Conservation (phyloP, 2,888 invertebrate genomes). For the Pheosia gnoma region DNA sequence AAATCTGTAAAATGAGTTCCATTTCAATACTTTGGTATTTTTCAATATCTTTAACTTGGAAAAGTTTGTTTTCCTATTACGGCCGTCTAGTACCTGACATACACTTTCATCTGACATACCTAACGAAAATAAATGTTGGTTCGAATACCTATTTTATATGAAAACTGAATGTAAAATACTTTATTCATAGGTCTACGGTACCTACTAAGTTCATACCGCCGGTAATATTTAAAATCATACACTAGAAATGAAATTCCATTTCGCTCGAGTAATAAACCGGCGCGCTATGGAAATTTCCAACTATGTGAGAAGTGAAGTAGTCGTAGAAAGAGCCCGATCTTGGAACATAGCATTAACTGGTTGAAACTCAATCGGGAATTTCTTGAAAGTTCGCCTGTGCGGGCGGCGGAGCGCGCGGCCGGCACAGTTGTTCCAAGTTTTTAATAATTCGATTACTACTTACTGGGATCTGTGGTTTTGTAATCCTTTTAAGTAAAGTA, state of each 20-base stretch:
- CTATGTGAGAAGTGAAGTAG: constrained; percentile 12
- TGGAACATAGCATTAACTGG: constrained; percentile 33
- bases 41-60: too few relatives aligned
- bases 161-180: too few relatives aligned
- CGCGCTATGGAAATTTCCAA: constrained; percentile 20
- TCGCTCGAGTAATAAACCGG: constrained; percentile 27
- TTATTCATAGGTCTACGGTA: too few relatives aligned
- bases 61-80: too few relatives aligned
- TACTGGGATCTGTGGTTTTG: constrained; percentile 11
- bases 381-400: constrained; percentile 25
- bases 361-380: constrained; percentile 38
- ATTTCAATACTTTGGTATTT: too few relatives aligned
- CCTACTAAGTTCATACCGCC: too few relatives aligned
- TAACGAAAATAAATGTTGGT: too few relatives aligned
- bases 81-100: too few relatives aligned
- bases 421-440: constrained; percentile 28
- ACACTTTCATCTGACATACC: too few relatives aligned
- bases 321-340: constrained; percentile 30
- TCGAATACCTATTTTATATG: too few relatives aligned
- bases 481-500: background rate
- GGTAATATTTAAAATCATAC: constrained; percentile 20
- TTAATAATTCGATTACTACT: constrained; percentile 36
- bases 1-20: too few relatives aligned
- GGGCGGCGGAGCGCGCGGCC: constrained; percentile 13
- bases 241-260: constrained; percentile 21